Base-by-base conservation (phyloP, 2,113 vertebrate species). In the Rhadina sibilatrix region DNA sequence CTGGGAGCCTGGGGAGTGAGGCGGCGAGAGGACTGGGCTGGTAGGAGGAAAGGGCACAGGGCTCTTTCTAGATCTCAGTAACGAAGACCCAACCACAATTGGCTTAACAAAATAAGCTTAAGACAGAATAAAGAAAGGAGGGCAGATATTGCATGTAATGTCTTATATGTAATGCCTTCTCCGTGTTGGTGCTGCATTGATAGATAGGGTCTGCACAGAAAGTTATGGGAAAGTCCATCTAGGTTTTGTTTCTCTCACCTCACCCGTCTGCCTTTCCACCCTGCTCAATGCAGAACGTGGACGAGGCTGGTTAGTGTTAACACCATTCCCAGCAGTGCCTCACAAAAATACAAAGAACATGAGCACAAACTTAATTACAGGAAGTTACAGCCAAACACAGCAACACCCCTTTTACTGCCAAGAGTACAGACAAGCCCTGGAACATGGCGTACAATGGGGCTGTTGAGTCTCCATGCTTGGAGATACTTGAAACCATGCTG, bases 11-110 rank as follows among this genome's bases (percentile, higher is more conserved):
- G 3, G 5, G 20, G 12, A 77, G 4, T 70, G 22, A 59, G 5
- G 6, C 1, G 4, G 2, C 2, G 9, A 44, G 12, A 80, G 15
- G 24, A 21, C 1, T 2, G n/a, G 18, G 9, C 19, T 10, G 7
- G 10, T 9, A 1, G 44, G 28, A 46, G 37, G 10, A 11, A 15
- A 46, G 19, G 5, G 6, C 1, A 1, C 23, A 37, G 38, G 22
- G 12, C 16, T 70, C 20, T 78, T 74, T 74, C 46, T n/a, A 28
- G 14, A 57, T 33, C 16, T 71, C 28, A n/a, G 1, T 46, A 63
- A 50, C 1, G 5, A 85, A 75, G 15, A 12, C 15, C 8, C 20
- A 75, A 50, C 5, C 44, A 37, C 6, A 83, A 83, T 16, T 8
- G 10, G 5, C 10, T 90, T 63, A 35, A 63, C 46, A 63, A 78